A percentile compares a stretch with the other conserved stretches of the same genome.
Evolutionary conservation across 2,797 vertebrate species (phyloP).

Genomic region (Philypnodon macrostomus): DNA sequence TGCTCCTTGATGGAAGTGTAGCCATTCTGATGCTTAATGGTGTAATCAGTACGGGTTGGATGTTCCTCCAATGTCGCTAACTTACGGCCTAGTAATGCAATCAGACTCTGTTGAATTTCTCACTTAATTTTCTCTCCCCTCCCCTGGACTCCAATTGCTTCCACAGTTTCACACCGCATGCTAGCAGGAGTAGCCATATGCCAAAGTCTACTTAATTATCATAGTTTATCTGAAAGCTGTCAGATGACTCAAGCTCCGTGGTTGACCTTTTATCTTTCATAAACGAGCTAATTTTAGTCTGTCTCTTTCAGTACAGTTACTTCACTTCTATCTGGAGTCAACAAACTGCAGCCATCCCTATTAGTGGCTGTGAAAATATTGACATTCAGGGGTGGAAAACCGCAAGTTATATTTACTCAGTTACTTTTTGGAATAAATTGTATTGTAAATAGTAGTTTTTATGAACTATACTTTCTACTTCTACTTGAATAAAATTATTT

Average conservation of each 20-base stretch:
- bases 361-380: background rate
- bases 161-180: conserved; percentile 34
- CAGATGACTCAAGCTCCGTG: conserved; percentile 22
- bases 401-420: too few species aligned
- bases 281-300: conserved; percentile 5
- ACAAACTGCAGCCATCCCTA: background rate
- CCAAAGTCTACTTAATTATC: conserved; percentile 59
- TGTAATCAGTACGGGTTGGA: too few species aligned
- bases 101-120: background rate
- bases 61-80: background rate
- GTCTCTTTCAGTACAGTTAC: background rate
- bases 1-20: too few species aligned
- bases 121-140: conserved; percentile 4
- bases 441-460: too few species aligned
- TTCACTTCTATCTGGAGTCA: conserved; percentile 5
- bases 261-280: conserved; percentile 52
- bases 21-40: too few species aligned
- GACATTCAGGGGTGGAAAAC: too few species aligned
- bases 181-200: conserved; percentile 44
- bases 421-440: too few species aligned
- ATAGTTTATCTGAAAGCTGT: conserved; percentile 44
- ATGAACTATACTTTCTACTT: too few species aligned
- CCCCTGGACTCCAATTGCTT: conserved; percentile 15
- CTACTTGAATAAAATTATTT: too few species aligned
- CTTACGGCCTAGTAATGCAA: background rate